Percentiles rank a stretch among this genome's conserved stretches.
These are phyloP conservation scores for Cheilosia grossa DNA, from an alignment of 2,888 invertebrate species.

Conservation along the genomic window DNA sequence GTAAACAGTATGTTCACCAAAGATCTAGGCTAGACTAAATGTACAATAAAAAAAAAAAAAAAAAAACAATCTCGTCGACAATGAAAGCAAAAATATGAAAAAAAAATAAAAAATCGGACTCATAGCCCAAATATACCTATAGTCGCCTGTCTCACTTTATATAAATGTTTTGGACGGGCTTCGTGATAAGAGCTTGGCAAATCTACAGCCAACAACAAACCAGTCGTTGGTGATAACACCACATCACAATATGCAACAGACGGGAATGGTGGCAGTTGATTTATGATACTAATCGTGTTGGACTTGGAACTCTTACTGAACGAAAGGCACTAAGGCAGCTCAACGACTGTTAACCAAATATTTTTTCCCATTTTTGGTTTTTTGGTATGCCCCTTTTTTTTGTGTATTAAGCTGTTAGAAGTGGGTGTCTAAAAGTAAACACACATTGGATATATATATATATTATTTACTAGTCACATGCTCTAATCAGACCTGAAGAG, in stretches of 20 bases:
- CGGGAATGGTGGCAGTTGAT: conserved; percentile 24
- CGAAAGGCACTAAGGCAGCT: conserved; percentile 33
- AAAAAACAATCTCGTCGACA: not conserved
- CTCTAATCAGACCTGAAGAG: conserved; percentile 20
- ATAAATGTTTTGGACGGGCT: conserved; percentile 1
- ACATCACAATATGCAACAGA: not conserved
- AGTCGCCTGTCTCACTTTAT: conserved; percentile 1
- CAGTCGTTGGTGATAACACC: conserved; percentile 25
- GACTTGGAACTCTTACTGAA: conserved; percentile 51
- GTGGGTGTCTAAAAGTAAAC: conserved; percentile 16
- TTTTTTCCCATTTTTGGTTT: not conserved
- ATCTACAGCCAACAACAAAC: conserved; percentile 7
- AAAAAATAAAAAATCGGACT: conserved; percentile 6
- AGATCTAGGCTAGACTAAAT: conserved; percentile 60
- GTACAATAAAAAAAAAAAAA: conserved; percentile 26
- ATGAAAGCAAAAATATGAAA: conserved; percentile 14
- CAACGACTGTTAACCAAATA: conserved; percentile 17
- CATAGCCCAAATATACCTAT: not conserved
- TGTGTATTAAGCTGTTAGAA: conserved; percentile 3
- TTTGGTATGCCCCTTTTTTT: not conserved
- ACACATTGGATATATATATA: conserved; percentile 1
- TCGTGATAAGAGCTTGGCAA: conserved; percentile 45
- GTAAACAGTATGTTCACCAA: not conserved
- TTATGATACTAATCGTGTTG: conserved; percentile 55
- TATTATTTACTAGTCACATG: conserved; percentile 27